Percentiles rank a stretch among this genome's conserved stretches.
Evolutionary conservation across 2,797 vertebrate genomes (phyloP).

Genomic region (Enteromius mattozi): DNA sequence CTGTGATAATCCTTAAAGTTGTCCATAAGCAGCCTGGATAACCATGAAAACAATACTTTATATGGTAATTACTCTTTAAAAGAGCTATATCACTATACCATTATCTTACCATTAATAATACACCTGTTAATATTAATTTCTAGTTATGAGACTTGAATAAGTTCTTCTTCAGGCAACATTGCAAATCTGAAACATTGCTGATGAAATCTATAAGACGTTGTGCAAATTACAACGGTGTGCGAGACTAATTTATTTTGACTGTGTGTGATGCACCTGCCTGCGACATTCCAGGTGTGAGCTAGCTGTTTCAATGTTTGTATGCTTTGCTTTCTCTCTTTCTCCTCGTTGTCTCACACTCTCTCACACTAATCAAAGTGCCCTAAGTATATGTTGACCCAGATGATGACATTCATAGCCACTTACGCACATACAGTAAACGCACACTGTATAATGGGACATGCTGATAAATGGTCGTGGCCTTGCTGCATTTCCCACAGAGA

Average conservation of each 20-base stretch:
- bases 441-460: neutral
- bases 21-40: neutral
- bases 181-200: neutral
- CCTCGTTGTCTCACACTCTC: neutral
- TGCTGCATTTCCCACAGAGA: constrained; percentile 49
- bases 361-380: neutral
- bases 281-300: constrained; percentile 1
- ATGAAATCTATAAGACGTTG: neutral
- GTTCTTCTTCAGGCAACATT: neutral
- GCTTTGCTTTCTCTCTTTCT: neutral
- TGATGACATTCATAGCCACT: constrained; percentile 5
- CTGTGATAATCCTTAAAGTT: neutral
- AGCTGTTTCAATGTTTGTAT: neutral
- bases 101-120: neutral
- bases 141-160: neutral
- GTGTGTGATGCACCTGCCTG: neutral
- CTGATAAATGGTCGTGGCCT: constrained; percentile 31
- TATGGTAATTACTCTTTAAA: neutral
- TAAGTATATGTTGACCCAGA: constrained; percentile 32
- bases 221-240: too few species aligned
- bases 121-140: neutral
- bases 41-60: neutral
- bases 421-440: constrained; percentile 14
- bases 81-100: neutral
- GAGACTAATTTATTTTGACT: neutral